Evolutionary conservation across 2,113 vertebrate species (phyloP).

Genomic region (Marcusenius ussheri): DNA sequence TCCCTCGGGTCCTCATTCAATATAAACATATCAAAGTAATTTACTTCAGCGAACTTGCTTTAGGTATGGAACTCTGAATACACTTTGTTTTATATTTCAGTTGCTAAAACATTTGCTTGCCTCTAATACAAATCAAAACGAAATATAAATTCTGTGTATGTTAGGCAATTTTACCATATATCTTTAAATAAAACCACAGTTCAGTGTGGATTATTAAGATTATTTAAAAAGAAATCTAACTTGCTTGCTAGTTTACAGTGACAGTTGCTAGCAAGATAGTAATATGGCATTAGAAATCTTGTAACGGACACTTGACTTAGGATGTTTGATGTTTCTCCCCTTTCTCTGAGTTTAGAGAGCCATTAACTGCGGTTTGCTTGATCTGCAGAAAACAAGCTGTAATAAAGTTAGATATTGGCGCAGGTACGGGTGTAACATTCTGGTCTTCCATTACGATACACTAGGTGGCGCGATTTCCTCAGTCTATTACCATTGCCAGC

Average conservation of each 20-base stretch:
- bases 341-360: neutral
- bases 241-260: neutral
- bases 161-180: neutral
- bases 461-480: neutral
- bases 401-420: neutral
- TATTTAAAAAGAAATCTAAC: neutral
- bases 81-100: neutral
- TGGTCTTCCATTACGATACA: neutral
- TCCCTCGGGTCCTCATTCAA: neutral
- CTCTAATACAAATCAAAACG: neutral
- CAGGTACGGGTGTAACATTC: neutral
- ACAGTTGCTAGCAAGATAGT: neutral
- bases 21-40: neutral
- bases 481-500: neutral
- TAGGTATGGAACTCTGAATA: neutral
- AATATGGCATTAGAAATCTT: neutral
- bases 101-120: neutral
- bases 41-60: neutral
- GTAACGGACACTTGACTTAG: neutral
- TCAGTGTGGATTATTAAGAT: neutral
- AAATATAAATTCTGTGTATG: neutral
- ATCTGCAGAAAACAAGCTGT: neutral
- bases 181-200: neutral
- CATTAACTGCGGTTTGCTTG: neutral
- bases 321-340: neutral